Conservation (phyloP, 2,888 invertebrate species). For the Ichneumon xanthorius region DNA sequence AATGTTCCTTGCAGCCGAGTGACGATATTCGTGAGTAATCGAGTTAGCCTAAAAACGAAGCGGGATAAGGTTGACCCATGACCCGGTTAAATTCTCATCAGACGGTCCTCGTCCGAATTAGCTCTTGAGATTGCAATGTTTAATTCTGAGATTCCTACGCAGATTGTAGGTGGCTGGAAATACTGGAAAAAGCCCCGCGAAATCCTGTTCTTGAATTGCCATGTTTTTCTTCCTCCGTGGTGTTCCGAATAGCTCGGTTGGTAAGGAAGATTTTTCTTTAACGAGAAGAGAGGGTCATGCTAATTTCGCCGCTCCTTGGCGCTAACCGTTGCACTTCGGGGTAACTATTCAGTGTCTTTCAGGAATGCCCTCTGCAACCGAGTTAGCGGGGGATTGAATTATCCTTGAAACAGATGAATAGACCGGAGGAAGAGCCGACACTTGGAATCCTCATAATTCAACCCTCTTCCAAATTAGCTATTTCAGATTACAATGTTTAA, state of each 20-base stretch:
- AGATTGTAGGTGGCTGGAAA: too few species aligned
- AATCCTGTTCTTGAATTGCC: too few species aligned
- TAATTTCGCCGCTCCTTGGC: not conserved
- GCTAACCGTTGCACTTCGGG: not conserved
- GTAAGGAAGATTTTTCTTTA: not conserved
- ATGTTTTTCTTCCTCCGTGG: not conserved
- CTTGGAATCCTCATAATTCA: constrained; percentile 31
- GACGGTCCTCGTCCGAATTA: too few species aligned
- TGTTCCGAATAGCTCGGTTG: not conserved
- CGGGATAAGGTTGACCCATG: not conserved
- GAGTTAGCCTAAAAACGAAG: not conserved
- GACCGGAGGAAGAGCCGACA: constrained; percentile 17
- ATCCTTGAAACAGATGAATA: constrained; percentile 14
- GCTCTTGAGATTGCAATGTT: too few species aligned
- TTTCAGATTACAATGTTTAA: constrained; percentile 58
- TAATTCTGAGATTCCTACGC: too few species aligned
- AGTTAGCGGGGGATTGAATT: not conserved
- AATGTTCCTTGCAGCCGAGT: not conserved
- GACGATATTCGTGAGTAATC: not conserved
- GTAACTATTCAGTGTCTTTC: not conserved
- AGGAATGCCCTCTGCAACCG: constrained; percentile 5
- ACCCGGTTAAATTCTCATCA: too few species aligned
- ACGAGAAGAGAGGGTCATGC: not conserved
- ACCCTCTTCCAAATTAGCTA: constrained; percentile 25
- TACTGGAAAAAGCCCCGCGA: too few species aligned